phyloP scores from a whole-genome alignment of 2,888 invertebrate species.

The Miltochrista miniata region DNA sequence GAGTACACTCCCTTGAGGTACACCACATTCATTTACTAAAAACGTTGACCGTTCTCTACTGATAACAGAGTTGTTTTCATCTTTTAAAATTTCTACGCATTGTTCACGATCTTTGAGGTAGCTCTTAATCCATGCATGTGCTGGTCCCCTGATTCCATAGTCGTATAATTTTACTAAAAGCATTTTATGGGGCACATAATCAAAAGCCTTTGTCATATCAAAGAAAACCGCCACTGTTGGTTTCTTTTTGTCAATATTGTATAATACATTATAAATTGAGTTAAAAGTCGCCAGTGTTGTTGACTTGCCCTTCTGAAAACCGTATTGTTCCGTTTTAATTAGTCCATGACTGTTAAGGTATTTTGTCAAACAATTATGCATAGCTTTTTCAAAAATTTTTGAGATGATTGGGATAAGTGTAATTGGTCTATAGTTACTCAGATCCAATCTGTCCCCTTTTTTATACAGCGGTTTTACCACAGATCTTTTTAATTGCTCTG shows the following conservation, averaged over 20 bases:
- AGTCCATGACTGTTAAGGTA: background rate
- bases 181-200: background rate
- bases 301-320: background rate
- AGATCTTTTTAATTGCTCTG: background rate
- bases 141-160: background rate
- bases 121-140: background rate
- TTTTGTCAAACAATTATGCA: background rate
- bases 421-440: background rate
- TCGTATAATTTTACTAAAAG: background rate
- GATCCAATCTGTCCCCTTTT: background rate
- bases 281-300: background rate
- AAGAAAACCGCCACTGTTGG: background rate
- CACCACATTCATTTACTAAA: too few relatives aligned
- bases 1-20: too few relatives aligned
- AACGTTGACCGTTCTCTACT: too few relatives aligned
- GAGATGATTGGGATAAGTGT: conserved; percentile 3
- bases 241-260: background rate
- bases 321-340: background rate
- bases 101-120: too few relatives aligned
- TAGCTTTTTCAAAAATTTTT: background rate
- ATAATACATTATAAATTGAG: background rate
- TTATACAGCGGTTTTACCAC: background rate
- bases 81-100: too few relatives aligned
- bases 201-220: background rate
- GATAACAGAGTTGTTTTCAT: too few relatives aligned